Evolutionary conservation across 2,797 vertebrate species (phyloP).

Genomic region (Cynodonichthys magdalenae): DNA sequence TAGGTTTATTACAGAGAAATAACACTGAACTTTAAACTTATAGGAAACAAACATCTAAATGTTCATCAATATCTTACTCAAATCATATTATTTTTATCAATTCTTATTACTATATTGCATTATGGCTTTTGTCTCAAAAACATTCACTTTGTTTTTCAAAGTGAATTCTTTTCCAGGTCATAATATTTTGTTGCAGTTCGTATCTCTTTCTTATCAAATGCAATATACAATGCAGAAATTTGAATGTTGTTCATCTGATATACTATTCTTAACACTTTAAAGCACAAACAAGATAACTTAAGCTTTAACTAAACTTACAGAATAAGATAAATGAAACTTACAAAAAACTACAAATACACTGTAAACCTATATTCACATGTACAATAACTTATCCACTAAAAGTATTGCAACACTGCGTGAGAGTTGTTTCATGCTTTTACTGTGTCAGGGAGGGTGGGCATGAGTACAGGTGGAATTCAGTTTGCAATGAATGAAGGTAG

Average conservation of each 20-base stretch:
- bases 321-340: slow-evolving; percentile 61
- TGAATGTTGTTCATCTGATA: slow-evolving; percentile 18
- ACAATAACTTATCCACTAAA: slow-evolving; percentile 54
- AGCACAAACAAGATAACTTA: slow-evolving; percentile 45
- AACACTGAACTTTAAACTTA: slow-evolving; percentile 28
- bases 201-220: slow-evolving; percentile 4
- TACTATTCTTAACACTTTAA: slow-evolving; percentile 35
- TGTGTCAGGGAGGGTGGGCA: slow-evolving; percentile 31
- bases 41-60: slow-evolving; percentile 24
- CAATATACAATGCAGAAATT: slow-evolving; percentile 5
- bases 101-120: slow-evolving; percentile 17
- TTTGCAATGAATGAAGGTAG: slow-evolving; percentile 52
- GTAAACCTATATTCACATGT: slow-evolving; percentile 33
- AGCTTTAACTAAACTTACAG: slow-evolving; percentile 45
- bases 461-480: slow-evolving; percentile 30
- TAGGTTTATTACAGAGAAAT: slow-evolving; percentile 31
- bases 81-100: neutral
- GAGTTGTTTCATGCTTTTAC: slow-evolving; percentile 66
- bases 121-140: slow-evolving; percentile 19
- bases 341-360: slow-evolving; percentile 17
- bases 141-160: slow-evolving; percentile 68
- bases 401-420: slow-evolving; percentile 63
- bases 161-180: slow-evolving; percentile 44
- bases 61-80: slow-evolving; percentile 15
- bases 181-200: slow-evolving; percentile 20